Conservation (phyloP, 2,113 vertebrate species). For the Heterotilapia buettikoferi region DNA sequence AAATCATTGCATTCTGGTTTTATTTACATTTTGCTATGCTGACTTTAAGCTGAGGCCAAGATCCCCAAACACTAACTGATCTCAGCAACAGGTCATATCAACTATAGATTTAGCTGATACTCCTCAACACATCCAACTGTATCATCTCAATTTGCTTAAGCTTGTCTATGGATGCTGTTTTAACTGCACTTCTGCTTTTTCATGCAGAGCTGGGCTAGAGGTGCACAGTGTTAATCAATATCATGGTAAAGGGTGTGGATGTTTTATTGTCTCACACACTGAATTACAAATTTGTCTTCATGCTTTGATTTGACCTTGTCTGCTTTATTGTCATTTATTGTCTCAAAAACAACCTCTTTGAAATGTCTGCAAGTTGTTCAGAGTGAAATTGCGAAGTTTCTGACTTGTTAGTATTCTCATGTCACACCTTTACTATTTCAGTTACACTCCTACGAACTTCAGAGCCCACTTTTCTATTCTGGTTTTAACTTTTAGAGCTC, state of each 20-base stretch:
- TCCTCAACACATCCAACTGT: neutral
- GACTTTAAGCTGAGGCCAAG: neutral
- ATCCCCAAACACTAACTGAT: neutral
- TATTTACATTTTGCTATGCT: neutral
- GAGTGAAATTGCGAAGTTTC: neutral
- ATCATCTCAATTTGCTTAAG: neutral
- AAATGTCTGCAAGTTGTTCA: neutral
- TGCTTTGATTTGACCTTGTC: neutral
- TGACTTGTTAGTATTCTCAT: neutral
- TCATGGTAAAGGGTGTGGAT: neutral
- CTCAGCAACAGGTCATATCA: neutral
- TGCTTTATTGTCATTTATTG: neutral
- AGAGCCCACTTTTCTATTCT: neutral
- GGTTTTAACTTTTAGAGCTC: neutral
- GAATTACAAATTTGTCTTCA: neutral
- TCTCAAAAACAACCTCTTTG: neutral
- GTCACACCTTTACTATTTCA: too few species aligned
- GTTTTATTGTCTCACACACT: neutral
- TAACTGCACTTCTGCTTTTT: neutral
- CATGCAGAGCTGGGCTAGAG: neutral
- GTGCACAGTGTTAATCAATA: neutral
- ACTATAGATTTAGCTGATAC: neutral
- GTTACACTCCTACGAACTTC: neutral
- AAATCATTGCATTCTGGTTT: neutral
- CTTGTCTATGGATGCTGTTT: neutral